phyloP scores from a whole-genome alignment of 2,113 vertebrate genomes.

The Tetrao urogallus region DNA sequence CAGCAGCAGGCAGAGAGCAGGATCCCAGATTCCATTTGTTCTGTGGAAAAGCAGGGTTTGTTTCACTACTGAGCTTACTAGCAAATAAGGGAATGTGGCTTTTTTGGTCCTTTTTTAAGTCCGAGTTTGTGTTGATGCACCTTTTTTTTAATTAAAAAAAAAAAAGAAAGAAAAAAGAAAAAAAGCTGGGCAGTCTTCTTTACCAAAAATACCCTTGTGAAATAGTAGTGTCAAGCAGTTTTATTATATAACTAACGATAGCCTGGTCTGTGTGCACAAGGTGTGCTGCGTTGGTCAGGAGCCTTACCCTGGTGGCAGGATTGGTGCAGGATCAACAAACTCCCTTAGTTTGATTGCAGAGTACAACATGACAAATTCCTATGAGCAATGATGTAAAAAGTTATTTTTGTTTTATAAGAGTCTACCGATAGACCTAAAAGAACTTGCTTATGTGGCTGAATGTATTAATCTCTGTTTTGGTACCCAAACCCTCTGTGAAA shows the following conservation, averaged over 20 bases:
- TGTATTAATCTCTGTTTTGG: not conserved
- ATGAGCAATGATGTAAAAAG: not conserved
- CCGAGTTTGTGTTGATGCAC: not conserved
- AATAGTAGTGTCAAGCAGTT: not conserved
- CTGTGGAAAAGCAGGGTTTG: not conserved
- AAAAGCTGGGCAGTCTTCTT: not conserved
- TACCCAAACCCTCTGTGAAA: not conserved
- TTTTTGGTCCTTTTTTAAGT: not conserved
- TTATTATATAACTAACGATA: not conserved
- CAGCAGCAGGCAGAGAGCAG: not conserved
- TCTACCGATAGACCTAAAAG: not conserved
- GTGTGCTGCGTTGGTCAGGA: not conserved
- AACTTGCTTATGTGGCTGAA: not conserved
- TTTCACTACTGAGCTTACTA: not conserved
- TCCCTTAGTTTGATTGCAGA: conserved; percentile 6
- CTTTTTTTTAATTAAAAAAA: too few species aligned
- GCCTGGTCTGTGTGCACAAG: not conserved
- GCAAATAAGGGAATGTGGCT: not conserved
- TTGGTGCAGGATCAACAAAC: not conserved
- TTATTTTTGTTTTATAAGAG: not conserved
- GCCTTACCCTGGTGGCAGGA: conserved; percentile 43
- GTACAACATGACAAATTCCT: not conserved
- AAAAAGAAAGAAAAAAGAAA: not conserved
- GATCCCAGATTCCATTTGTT: not conserved
- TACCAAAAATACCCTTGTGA: not conserved